Percentiles rank a stretch among this genome's conserved stretches.
phyloP scores from a whole-genome alignment of 2,113 vertebrate genomes.

The Microcebus griseorufus region DNA sequence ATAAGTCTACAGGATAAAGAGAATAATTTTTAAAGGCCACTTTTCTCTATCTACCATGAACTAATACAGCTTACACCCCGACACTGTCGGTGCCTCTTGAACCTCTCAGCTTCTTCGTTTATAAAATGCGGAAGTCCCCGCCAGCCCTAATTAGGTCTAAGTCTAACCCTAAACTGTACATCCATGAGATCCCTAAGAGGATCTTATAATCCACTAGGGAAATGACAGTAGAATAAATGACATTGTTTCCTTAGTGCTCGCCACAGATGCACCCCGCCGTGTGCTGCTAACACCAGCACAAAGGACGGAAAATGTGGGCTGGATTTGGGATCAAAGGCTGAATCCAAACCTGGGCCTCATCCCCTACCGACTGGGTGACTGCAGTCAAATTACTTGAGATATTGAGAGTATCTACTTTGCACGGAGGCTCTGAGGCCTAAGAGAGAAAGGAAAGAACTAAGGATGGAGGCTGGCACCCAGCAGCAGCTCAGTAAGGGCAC shows the following conservation, averaged over 20 bases:
- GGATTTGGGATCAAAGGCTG: not conserved
- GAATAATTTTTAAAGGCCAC: not conserved
- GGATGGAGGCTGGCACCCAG: not conserved
- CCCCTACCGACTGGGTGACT: not conserved
- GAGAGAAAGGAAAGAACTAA: not conserved
- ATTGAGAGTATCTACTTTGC: not conserved
- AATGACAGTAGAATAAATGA: not conserved
- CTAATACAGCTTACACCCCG: not conserved
- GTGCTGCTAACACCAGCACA: not conserved
- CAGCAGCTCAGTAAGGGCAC: not conserved
- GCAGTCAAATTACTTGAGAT: not conserved
- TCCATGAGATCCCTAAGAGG: not conserved
- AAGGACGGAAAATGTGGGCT: not conserved
- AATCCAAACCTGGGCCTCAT: not conserved
- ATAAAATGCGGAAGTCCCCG: not conserved
- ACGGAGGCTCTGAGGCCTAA: not conserved
- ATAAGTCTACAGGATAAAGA: not conserved
- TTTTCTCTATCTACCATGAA: not conserved
- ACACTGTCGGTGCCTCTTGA: not conserved
- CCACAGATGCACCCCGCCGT: accelerated
- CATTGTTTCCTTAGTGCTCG: accelerated
- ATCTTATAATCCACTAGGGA: not conserved
- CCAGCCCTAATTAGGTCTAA: not conserved
- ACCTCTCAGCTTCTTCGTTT: not conserved
- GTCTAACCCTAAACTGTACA: not conserved